Base-by-base conservation (phyloP, 2,797 vertebrate genomes). In the Leptatherina wallacei region DNA sequence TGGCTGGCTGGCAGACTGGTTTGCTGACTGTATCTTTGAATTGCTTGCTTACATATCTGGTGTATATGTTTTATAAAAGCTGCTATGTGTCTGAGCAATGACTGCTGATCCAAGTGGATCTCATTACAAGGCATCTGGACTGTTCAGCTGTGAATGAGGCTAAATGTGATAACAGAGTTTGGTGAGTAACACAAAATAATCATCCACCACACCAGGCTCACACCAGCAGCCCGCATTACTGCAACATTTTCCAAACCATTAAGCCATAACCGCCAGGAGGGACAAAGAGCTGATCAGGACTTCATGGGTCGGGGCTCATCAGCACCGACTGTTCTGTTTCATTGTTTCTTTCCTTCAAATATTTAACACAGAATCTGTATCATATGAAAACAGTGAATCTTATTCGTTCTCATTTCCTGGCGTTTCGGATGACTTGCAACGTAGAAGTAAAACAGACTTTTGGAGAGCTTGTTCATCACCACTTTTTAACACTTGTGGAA, bases 61-160 rank as follows among this genome's bases (percentile, higher is more conserved):
- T 77, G 63, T 71, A 70, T 55, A 68, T 81, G 38, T 47, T 33
- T 70, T 65, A 35, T 66, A 59, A 70, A 76, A 78, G 32, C 56
- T 0, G 13, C 61, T 9, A 58, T 75, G 72, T 68, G 61, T 65
- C 61, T 64, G 49, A 73, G 59, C 65, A n/a, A 59, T 62, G 59
- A 61, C 81, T 70, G 38, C 67, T 77, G 70, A 85, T 66, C 74
- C 42, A 80, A 78, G 49, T 59, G 59, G 66, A 73, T 75, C 60
- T 57, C 61, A 54, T 88, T 75, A 70, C 54, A 62, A 56, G 61
- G 36, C 69, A 75, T 78, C 64, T 65, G 57, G 68, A 68, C 64
- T 57, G 71, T 72, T 81, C 42, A 59, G n/a, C 77, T 65, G 71
- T 57, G 63, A 30, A 12, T 16, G 56, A 71, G 74, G 13, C 5